Percentiles rank a stretch among this genome's conserved stretches.
These are phyloP conservation scores for mouse (Mus musculus) DNA, from an alignment of 2,113 vertebrate species.

Conservation along the genomic window DNA sequence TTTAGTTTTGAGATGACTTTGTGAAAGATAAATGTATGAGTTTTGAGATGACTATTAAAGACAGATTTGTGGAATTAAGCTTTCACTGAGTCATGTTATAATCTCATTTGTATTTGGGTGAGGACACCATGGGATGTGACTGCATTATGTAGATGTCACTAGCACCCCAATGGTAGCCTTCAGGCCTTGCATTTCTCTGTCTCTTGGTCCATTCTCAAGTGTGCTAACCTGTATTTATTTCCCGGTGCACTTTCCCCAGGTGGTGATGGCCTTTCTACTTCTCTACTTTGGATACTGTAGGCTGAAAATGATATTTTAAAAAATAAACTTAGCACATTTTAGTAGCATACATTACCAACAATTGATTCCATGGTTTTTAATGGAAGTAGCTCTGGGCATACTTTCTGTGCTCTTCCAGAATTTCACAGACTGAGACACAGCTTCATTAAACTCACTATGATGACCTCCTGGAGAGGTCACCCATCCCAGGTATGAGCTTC, in stretches of 20 bases:
- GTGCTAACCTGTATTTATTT: neutral
- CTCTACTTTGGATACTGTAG: neutral
- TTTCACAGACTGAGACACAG: neutral
- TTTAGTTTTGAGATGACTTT: neutral
- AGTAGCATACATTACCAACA: neutral
- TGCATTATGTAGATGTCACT: neutral
- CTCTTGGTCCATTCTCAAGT: neutral
- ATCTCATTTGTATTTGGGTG: neutral
- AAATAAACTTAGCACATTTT: neutral
- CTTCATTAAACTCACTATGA: neutral
- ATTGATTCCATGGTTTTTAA: neutral
- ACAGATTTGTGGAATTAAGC: neutral
- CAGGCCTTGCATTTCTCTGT: neutral
- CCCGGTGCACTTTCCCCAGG: neutral
- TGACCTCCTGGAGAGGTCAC: neutral
- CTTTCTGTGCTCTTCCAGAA: neutral
- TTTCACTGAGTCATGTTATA: conserved; percentile 3
- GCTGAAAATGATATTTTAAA: neutral
- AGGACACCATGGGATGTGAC: neutral
- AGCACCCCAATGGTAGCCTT: neutral
- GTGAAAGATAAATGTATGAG: neutral
- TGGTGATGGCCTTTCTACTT: neutral
- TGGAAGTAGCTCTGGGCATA: neutral
- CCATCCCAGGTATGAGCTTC: neutral
- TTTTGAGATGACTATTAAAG: neutral